Percentiles rank a stretch among this genome's conserved stretches.
These are phyloP conservation scores for Palythoa grandiflora DNA, from an alignment of 92 coral and sea anemone species.

Conservation along the genomic window DNA sequence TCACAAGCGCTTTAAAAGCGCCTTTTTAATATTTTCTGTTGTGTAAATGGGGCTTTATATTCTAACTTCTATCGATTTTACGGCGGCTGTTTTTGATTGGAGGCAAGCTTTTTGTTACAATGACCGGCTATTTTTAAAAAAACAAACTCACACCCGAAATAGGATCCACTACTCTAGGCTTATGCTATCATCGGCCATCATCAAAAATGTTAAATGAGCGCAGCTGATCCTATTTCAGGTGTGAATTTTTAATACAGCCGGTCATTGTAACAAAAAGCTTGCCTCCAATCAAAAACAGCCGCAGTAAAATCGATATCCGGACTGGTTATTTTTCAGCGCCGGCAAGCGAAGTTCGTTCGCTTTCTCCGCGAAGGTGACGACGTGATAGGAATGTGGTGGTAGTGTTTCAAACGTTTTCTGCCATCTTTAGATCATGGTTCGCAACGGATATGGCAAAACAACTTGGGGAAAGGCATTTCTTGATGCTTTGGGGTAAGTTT, in stretches of 20 bases:
- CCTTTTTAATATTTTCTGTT: too few relatives aligned
- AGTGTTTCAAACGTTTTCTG: not conserved
- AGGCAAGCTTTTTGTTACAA: not conserved
- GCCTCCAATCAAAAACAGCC: not conserved
- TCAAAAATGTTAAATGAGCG: too few relatives aligned
- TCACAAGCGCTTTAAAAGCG: too few relatives aligned
- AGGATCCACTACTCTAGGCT: too few relatives aligned
- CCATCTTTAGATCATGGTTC: constrained; percentile 46
- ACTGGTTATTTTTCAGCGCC: not conserved
- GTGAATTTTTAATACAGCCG: too few relatives aligned
- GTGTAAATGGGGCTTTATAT: too few relatives aligned
- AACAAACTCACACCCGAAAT: too few relatives aligned
- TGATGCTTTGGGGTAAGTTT: constrained; percentile 58
- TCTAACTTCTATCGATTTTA: not conserved
- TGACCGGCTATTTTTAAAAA: too few relatives aligned
- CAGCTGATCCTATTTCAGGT: too few relatives aligned
- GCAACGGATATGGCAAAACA: constrained; percentile 56
- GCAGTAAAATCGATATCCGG: not conserved
- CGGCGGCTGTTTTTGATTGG: not conserved
- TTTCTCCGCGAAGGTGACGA: not conserved
- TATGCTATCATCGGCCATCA: too few relatives aligned
- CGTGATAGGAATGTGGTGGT: not conserved
- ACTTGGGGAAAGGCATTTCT: constrained; percentile 59
- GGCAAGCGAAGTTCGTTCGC: not conserved
- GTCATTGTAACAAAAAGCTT: not conserved